phyloP scores from a whole-genome alignment of 2,888 invertebrate species.

The Odontothrips loti region DNA sequence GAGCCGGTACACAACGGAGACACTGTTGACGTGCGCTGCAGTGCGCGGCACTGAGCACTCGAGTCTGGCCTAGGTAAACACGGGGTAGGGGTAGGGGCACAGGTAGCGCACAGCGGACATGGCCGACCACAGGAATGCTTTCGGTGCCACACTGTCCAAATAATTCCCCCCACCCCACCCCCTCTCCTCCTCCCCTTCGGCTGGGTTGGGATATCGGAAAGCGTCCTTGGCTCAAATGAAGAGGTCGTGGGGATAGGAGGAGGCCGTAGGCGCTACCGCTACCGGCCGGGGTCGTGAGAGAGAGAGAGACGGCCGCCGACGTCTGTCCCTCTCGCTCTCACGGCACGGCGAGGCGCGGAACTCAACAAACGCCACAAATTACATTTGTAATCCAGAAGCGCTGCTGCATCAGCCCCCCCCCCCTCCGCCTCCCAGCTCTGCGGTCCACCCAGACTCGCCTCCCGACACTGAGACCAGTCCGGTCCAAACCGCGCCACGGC shows the following conservation, averaged over 20 bases:
- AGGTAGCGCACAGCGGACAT: too few species aligned
- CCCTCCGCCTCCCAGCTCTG: not conserved
- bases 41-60: not conserved
- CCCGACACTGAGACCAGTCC: not conserved
- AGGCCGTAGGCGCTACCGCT: too few species aligned
- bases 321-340: not conserved
- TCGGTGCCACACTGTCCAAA: not conserved
- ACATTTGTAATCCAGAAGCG: constrained; percentile 39
- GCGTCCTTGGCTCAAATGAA: constrained; percentile 8
- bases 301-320: constrained; percentile 4
- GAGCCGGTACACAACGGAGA: not conserved
- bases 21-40: not conserved
- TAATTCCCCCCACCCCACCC: not conserved
- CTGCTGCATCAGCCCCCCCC: constrained; percentile 7
- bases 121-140: not conserved
- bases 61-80: not conserved
- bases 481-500: constrained; percentile 28
- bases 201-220: not conserved
- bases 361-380: constrained; percentile 37
- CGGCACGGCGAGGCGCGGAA: constrained; percentile 28
- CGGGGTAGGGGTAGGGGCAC: not conserved
- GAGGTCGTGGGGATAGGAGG: not conserved
- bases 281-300: constrained; percentile 1
- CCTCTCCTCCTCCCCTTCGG: too few species aligned
- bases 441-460: too few species aligned